Base-by-base conservation (phyloP, 1,140 invertebrate genomes). In the Dufourea novaeangliae region DNA sequence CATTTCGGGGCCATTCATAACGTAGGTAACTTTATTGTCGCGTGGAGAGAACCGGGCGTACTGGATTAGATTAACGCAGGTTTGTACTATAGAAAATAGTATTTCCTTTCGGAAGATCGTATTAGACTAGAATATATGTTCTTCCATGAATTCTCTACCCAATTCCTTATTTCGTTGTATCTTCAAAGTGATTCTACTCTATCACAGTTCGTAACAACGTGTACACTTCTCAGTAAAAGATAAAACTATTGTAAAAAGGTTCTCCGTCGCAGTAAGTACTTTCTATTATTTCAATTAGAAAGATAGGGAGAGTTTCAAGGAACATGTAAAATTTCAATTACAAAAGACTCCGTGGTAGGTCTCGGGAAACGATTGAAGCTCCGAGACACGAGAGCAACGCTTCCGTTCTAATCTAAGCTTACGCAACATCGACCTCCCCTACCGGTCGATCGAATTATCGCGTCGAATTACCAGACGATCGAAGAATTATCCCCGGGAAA, bases 1-100 rank as follows among this genome's bases (percentile, higher is more conserved):
- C 75, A 54, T 83, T 83, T 69, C 54, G 20, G n/a, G 29, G 29
- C 4, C 41, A 25, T n/a, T 70, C 78, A 29, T 68, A 78, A 27
- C n/a, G 6, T 54, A n/a, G n/a, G n/a, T n/a, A 22, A 54, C 11
- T 8, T 54, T 32, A 37, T 75, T 25, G 34, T 66, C 32, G 5
- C 2, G 4, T 14, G n/a, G n/a, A n/a, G 34, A 66, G 41, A 41
- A 66, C 37, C 8, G 20, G 25, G 2, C 27, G 56, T 14, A 10
- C 12, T 1, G 14, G 29, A 32, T 32, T 20, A 17, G 17, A 25
- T 12, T 27, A 29, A 32, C 56, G 1, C 14, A 12, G 22, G 27
- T 32, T 34, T 29, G 1, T 3, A 20, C 6, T 5, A 32, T 27
- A 6, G 14, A 20, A 8, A 22, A 52, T 25, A n/a, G 8, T 22